A percentile compares a stretch with the other conserved stretches of the same genome.
Conservation (phyloP, 1,140 invertebrate species). For the Drosophila erecta region DNA sequence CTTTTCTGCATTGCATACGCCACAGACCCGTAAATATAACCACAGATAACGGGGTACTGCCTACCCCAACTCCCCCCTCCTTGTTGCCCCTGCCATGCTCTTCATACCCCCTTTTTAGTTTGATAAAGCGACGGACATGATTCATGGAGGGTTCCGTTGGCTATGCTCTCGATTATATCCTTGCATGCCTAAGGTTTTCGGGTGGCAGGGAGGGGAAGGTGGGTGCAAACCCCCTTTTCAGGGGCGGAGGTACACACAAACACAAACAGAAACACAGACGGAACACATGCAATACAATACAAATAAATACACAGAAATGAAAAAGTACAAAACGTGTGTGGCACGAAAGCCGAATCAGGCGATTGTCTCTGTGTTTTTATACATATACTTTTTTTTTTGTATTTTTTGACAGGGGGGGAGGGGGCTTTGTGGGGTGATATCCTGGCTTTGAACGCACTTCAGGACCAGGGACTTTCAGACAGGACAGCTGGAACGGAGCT, state of each 20-base stretch:
- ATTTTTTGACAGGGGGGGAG: not conserved
- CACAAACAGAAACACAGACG: conserved; percentile 51
- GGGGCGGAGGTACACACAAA: not conserved
- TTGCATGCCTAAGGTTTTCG: conserved; percentile 52
- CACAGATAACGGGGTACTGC: conserved; percentile 48
- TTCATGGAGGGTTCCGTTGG: conserved; percentile 59
- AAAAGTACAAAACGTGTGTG: conserved; percentile 67
- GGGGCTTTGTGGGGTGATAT: conserved; percentile 5
- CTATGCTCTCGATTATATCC: conserved; percentile 67
- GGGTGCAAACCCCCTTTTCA: not conserved
- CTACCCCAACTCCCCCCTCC: not conserved
- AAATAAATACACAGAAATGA: conserved; percentile 52
- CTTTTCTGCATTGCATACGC: not conserved
- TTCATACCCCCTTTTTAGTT: conserved; percentile 20
- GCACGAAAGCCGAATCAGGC: conserved; percentile 73
- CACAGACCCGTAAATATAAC: conserved; percentile 46
- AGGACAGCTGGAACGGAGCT: conserved; percentile 67
- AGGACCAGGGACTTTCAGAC: conserved; percentile 30
- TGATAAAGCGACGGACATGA: conserved; percentile 68
- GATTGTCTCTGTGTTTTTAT: conserved; percentile 52
- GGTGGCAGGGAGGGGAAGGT: not conserved
- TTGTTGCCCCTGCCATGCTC: not conserved
- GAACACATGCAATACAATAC: conserved; percentile 74
- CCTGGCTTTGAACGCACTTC: conserved; percentile 57
- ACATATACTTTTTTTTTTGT: conserved; percentile 12